phyloP scores from a whole-genome alignment of 1,140 invertebrate genomes.

The Lucilia sericata region DNA sequence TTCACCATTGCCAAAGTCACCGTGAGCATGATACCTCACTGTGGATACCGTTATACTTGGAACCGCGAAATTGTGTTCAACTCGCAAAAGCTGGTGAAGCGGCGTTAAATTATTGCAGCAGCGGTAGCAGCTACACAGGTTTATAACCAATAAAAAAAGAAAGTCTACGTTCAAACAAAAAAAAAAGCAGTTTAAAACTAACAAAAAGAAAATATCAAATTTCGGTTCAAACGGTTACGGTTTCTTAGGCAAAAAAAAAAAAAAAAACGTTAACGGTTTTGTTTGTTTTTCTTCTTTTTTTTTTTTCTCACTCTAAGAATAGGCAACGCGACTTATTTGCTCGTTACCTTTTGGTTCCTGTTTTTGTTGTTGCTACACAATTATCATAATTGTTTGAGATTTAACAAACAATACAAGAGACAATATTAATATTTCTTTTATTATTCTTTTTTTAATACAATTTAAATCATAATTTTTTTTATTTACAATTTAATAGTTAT shows the following conservation, averaged over 20 bases:
- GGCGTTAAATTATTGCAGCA: constrained; percentile 71
- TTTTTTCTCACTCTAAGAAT: not conserved
- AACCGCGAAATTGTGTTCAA: constrained; percentile 90
- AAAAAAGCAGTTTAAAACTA: too few relatives aligned
- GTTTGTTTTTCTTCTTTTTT: not conserved
- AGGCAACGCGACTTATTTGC: not conserved
- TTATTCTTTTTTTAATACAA: constrained; percentile 8
- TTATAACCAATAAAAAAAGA: not conserved
- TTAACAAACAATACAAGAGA: constrained; percentile 8
- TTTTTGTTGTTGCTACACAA: not conserved
- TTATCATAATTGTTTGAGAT: not conserved
- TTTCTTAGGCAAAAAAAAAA: too few relatives aligned
- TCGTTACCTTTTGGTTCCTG: constrained; percentile 14
- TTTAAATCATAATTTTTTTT: not conserved
- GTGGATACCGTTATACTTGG: constrained; percentile 88
- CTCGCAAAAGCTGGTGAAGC: constrained; percentile 89
- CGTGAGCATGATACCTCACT: constrained; percentile 73
- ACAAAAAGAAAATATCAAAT: not conserved
- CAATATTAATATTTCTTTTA: not conserved
- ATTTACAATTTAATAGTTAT: not conserved
- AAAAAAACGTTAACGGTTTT: not conserved
- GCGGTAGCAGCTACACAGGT: constrained; percentile 35
- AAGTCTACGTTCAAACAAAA: constrained; percentile 45
- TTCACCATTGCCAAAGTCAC: constrained; percentile 36
- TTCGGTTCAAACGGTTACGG: not conserved